These are phyloP conservation scores for Rhombomys opimus DNA, from an alignment of 2,113 vertebrate species.

Conservation along the genomic window DNA sequence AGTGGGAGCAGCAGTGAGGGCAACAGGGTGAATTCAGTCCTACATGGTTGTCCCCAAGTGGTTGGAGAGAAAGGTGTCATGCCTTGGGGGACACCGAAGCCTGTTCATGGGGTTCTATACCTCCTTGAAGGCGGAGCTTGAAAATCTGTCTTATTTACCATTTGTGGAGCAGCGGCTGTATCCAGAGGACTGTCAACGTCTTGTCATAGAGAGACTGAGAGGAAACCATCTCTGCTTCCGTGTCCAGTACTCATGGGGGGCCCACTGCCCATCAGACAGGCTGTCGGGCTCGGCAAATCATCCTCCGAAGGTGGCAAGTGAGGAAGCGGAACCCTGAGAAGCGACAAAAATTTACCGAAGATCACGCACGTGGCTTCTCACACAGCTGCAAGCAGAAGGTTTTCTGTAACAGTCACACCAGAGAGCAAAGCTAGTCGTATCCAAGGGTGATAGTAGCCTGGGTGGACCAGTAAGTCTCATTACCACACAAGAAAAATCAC, in stretches of 20 bases:
- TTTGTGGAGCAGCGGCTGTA: not conserved
- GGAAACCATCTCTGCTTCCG: not conserved
- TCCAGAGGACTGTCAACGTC: not conserved
- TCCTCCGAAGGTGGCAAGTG: not conserved
- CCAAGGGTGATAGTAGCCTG: accelerated
- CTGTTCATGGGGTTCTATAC: accelerated
- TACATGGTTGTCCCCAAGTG: not conserved
- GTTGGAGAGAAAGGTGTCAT: not conserved
- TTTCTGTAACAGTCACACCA: not conserved
- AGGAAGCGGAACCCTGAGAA: not conserved
- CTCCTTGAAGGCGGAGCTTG: not conserved
- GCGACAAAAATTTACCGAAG: not conserved
- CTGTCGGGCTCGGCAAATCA: too few relatives aligned
- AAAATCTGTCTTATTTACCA: not conserved
- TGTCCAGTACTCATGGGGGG: not conserved
- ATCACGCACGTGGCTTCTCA: not conserved
- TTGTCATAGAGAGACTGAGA: not conserved
- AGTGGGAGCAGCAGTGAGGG: not conserved
- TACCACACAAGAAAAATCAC: not conserved
- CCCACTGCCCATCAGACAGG: not conserved
- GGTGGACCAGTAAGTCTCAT: not conserved
- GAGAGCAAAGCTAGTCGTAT: not conserved
- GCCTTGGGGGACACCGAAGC: not conserved
- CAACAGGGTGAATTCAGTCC: too few relatives aligned
- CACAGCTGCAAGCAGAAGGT: not conserved